phyloP scores from a whole-genome alignment of 2,113 vertebrate species.

The Perccottus glenii region DNA sequence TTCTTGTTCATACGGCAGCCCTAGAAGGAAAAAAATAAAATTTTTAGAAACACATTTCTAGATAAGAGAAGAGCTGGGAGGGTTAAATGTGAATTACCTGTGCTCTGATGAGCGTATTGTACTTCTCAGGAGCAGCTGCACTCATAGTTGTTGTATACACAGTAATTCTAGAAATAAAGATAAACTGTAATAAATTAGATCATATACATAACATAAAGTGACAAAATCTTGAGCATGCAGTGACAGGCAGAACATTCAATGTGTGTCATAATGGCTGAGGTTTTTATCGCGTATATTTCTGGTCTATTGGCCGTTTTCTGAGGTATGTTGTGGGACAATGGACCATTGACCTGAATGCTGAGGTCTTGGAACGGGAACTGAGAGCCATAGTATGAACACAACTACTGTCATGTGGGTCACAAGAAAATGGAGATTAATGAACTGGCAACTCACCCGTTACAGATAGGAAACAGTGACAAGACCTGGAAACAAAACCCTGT shows the following conservation, averaged over 20 bases:
- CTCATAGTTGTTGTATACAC: conserved; percentile 9
- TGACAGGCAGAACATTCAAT: not conserved
- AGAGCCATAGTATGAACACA: conserved; percentile 10
- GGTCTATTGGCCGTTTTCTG: conserved; percentile 1
- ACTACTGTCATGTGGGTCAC: conserved; percentile 2
- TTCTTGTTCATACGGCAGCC: not conserved
- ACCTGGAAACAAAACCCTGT: conserved; percentile 58
- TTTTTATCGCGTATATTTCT: not conserved
- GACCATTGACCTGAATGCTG: conserved; percentile 27
- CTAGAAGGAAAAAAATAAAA: not conserved
- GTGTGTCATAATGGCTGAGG: not conserved
- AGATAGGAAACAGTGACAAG: conserved; percentile 72
- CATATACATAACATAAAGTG: not conserved
- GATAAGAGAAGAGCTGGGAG: not conserved
- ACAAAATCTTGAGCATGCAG: not conserved
- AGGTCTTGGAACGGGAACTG: conserved; percentile 17
- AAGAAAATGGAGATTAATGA: not conserved
- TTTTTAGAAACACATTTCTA: too few relatives aligned
- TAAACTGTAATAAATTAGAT: not conserved
- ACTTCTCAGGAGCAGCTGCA: conserved; percentile 4
- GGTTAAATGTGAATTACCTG: not conserved
- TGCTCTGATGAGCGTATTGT: not conserved
- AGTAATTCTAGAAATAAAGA: not conserved
- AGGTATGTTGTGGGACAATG: conserved; percentile 22
- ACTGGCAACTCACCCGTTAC: conserved; percentile 68